Base-by-base conservation (phyloP, 2,888 invertebrate species). In the Rhorus exstirpatorius region DNA sequence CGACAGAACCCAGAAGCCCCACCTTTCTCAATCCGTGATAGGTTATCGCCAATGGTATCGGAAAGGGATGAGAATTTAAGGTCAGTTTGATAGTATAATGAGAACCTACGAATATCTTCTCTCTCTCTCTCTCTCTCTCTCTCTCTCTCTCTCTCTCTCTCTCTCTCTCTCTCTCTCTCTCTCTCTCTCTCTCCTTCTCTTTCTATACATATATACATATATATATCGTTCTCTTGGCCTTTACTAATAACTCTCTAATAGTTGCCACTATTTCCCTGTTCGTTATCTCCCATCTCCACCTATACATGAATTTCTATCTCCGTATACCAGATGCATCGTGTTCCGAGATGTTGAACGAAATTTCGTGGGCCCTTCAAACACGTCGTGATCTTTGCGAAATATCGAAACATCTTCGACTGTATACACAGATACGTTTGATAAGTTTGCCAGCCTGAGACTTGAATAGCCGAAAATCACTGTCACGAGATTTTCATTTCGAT, bases 51-150 rank as follows among this genome's bases (percentile, higher is more conserved):
- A n/a, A 67, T 77, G 51, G 51, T 24, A 35, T 51, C 24, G 58
- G 24, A 49, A 51, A 67, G 49, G 41, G 74, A 67, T 44, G 65
- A 51, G 71, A 49, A 26, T 19, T 51, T 53, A 58, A 78, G 78
- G 72, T 78, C 67, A 81, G 70, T 76, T 76, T 35, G 46, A 49
- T 46, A 67, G 68, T 51, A 7, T 2, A 17, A 19, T 19, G 31
- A 51, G 17, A 74, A 61, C 41, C 51, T 46, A 19, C 35, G 12
- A 49, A 35, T 49, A n/a, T n/a, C n/a, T 24, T 10, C 21, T 53
- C 10, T 1, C 7, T 60, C 24, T 1, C 14, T 38, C 31, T 26
- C 14, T 55, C 31, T 68, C 49, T 0, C 10, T 58, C 21, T n/a
- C n/a, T 12, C 4, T 61, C 41, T 21, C 65, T 12, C 4, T 61